Base-by-base conservation (phyloP, 1,140 invertebrate genomes). In the Radopholus similis region DNA sequence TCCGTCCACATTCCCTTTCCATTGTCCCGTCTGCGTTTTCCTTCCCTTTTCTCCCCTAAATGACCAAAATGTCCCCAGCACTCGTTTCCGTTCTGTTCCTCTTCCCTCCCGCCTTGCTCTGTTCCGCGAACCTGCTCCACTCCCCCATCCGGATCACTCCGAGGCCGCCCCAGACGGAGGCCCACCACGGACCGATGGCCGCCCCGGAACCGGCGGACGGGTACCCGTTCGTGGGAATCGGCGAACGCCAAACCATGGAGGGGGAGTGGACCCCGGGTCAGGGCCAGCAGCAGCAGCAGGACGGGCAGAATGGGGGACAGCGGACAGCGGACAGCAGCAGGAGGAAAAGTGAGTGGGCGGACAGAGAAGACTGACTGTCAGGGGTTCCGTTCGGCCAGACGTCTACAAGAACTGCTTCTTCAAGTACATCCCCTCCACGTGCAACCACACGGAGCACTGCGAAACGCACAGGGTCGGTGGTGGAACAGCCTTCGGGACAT, bases 401-500 rank as follows among this genome's bases (percentile, higher is more conserved):
- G 28, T 62, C 2, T 11, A 62, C 59, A 47, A 44, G 15, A 23
- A 35, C 9, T 64, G 60, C 44, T 21, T 47, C n/a, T 64, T 64
- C 60, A 64, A 64, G 34, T 64, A 64, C 34, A 55, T 64, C 18
- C 60, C 60, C 37, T 49, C 38, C 44, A 51, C 37, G 23, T 64
- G 60, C 54, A 64, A 64, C 18, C 38, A 40, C 23, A 64, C 44
- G 21, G 23, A 40, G 21, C 37, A 44, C 21, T 64, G 60, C 34
- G 60, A 34, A 11, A 64, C 55, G 9, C 28, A 63, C 2, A 63
- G 53, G 60, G 60, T 64, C 8, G 2, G 23, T 64, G 13, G 26
- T 18, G 18, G 13, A 47, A 47, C 4, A 23, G 11, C 38, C 38
- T 42, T 42, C 18, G 38, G 38, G 38, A 13, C 38, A 42, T 42